phyloP scores from a whole-genome alignment of 2,113 vertebrate species.

The Cyanistes caeruleus region DNA sequence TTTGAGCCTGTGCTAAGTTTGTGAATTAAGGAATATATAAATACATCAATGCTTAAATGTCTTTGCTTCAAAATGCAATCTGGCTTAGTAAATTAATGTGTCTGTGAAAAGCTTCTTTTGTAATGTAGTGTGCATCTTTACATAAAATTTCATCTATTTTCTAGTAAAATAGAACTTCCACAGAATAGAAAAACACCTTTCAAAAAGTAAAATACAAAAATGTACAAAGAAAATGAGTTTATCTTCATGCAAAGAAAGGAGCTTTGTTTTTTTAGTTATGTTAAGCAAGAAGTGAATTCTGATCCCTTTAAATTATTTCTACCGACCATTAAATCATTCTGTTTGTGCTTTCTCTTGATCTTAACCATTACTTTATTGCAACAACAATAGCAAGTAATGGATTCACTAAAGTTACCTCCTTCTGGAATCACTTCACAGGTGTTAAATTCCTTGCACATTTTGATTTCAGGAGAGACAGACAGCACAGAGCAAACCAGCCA shows the following conservation, averaged over 20 bases:
- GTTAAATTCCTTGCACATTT: constrained; percentile 40
- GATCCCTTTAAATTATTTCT: not conserved
- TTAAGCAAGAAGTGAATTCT: not conserved
- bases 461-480: constrained; percentile 22
- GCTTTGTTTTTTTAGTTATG: not conserved
- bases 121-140: not conserved
- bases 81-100: not conserved
- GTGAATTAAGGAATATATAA: not conserved
- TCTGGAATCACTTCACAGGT: constrained; percentile 46
- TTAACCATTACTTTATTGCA: constrained; percentile 3
- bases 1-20: not conserved
- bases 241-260: not conserved
- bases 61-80: not conserved
- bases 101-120: not conserved
- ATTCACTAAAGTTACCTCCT: constrained; percentile 35
- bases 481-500: not conserved
- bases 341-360: not conserved
- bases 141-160: not conserved
- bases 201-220: not conserved
- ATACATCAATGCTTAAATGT: not conserved
- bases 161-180: not conserved
- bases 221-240: not conserved
- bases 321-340: not conserved
- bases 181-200: not conserved
- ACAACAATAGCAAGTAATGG: not conserved